Conservation (phyloP, 1,140 invertebrate species). For the Bombus waltoni region DNA sequence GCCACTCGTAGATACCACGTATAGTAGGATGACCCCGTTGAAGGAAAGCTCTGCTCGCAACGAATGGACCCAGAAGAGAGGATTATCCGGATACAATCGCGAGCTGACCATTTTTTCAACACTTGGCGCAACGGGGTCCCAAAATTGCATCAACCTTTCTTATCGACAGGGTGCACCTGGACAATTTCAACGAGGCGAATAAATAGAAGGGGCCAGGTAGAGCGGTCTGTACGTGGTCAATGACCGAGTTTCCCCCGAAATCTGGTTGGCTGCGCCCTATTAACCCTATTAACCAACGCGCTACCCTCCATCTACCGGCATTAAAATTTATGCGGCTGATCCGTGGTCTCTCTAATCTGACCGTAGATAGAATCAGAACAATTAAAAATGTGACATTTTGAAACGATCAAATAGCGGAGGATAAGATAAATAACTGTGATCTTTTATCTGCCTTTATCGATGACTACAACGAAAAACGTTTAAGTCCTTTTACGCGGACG, state of each 20-base stretch:
- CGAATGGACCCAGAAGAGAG: neutral
- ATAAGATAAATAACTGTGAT: no score
- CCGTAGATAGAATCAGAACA: neutral
- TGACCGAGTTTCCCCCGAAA: neutral
- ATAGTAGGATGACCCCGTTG: neutral
- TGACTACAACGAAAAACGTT: neutral
- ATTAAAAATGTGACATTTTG: neutral
- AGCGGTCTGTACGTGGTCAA: neutral
- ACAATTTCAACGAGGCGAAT: neutral
- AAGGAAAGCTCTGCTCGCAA: neutral
- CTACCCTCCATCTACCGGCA: neutral
- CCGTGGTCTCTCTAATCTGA: no score
- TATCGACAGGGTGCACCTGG: neutral
- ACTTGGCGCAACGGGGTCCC: neutral
- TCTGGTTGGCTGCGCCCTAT: neutral
- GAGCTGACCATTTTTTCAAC: neutral
- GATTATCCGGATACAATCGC: neutral
- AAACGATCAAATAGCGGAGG: neutral
- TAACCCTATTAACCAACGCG: neutral
- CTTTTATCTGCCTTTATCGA: neutral
- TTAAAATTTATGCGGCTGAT: conserved; percentile 30
- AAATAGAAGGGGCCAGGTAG: neutral
- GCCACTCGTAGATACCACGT: neutral
- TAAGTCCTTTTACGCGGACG: rapidly evolving
- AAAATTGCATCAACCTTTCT: neutral